Evolutionary conservation across 2,888 invertebrate genomes (phyloP).

Genomic region (Cataglyphis cursor): DNA sequence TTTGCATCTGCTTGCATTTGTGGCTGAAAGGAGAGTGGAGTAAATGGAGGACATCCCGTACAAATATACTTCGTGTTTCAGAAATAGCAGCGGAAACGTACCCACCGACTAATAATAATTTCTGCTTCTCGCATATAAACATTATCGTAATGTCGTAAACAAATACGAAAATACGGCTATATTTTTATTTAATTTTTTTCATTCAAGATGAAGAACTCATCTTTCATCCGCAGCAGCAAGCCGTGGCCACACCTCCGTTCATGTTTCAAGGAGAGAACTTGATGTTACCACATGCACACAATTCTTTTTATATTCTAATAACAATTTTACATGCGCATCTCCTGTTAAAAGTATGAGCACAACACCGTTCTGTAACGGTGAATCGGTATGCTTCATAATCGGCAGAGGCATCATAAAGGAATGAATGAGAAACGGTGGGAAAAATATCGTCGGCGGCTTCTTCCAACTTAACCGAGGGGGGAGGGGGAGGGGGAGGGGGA

Average conservation of each 20-base stretch:
- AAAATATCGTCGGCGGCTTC: conserved; percentile 55
- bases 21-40: background rate
- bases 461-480: conserved; percentile 52
- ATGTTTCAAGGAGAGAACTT: background rate
- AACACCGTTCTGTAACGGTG: conserved; percentile 48
- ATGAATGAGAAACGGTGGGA: conserved; percentile 35
- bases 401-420: background rate
- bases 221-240: background rate
- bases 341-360: background rate
- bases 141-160: background rate
- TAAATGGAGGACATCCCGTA: conserved; percentile 37
- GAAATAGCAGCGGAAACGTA: conserved; percentile 1
- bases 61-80: conserved; percentile 14
- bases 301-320: background rate
- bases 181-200: background rate
- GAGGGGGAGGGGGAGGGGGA: too few relatives aligned
- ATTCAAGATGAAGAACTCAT: background rate
- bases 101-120: conserved; percentile 24
- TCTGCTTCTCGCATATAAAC: background rate
- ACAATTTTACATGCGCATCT: conserved; percentile 16
- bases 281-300: background rate
- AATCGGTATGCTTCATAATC: conserved; percentile 31
- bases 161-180: background rate
- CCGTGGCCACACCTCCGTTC: background rate
- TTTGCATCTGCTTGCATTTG: background rate